Percentiles rank a stretch among this genome's conserved stretches.
Conservation (phyloP, 64 coral and sea anemone species). For the Montipora efflorescens region DNA sequence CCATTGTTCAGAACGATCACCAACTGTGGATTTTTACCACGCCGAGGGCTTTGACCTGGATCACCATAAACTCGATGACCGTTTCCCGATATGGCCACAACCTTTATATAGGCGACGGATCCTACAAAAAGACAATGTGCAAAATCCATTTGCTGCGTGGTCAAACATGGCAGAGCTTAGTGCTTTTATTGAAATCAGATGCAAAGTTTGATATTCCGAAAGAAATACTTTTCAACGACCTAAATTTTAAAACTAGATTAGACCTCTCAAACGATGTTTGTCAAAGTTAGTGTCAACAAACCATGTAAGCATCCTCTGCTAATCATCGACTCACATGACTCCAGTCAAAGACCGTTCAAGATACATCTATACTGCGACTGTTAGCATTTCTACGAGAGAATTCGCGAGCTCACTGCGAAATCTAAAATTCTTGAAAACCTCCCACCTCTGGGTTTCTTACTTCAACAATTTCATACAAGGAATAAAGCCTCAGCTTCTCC, state of each 20-base stretch:
- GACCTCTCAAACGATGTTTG: neutral
- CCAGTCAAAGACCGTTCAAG: neutral
- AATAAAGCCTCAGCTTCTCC: too few relatives aligned
- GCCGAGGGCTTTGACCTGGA: neutral
- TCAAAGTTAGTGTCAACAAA: neutral
- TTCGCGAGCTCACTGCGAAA: too few relatives aligned
- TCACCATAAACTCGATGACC: neutral
- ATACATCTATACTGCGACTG: too few relatives aligned
- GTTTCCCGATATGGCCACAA: neutral
- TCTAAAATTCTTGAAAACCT: too few relatives aligned
- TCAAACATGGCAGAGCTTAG: neutral
- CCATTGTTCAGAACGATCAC: constrained; percentile 17
- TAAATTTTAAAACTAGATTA: neutral
- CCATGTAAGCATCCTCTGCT: neutral
- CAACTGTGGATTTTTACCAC: constrained; percentile 19
- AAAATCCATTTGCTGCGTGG: neutral
- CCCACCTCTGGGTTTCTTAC: too few relatives aligned
- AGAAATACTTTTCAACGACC: neutral
- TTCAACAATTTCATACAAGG: too few relatives aligned
- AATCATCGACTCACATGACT: neutral
- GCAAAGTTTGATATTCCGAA: neutral
- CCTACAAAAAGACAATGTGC: constrained; percentile 6
- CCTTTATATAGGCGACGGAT: neutral
- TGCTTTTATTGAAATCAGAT: constrained; percentile 4
- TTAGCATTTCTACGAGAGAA: too few relatives aligned